Percentiles rank a stretch among this genome's conserved stretches.
Conservation (phyloP, 2,797 vertebrate genomes). For the Mastacembelus armatus region DNA sequence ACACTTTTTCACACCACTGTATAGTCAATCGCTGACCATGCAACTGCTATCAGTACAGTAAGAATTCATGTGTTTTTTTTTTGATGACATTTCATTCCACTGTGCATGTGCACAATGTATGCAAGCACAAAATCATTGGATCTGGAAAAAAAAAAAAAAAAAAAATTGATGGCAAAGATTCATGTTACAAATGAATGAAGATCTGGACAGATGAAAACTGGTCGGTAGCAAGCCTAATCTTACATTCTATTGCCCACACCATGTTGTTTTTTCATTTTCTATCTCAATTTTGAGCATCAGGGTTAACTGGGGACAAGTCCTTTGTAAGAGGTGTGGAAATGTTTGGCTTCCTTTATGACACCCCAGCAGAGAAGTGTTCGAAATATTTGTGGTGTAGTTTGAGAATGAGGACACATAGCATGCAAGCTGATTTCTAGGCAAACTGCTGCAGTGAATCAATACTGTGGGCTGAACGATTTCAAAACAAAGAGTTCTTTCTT, state of each 20-base stretch:
- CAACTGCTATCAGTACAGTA: too few species aligned
- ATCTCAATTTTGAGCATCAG: slow-evolving; percentile 1
- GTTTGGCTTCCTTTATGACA: slow-evolving; percentile 15
- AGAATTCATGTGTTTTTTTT: too few species aligned
- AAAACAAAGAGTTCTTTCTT: slow-evolving; percentile 52
- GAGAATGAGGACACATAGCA: slow-evolving; percentile 28
- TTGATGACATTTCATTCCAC: too few species aligned
- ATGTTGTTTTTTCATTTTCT: not conserved
- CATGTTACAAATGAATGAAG: too few species aligned
- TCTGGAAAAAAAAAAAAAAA: too few species aligned
- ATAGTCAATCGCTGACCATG: too few species aligned
- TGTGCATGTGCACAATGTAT: too few species aligned
- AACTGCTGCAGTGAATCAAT: slow-evolving; percentile 41
- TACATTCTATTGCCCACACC: not conserved
- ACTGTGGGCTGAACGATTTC: slow-evolving; percentile 33
- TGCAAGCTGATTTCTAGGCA: slow-evolving; percentile 31
- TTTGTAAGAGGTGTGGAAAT: slow-evolving; percentile 24
- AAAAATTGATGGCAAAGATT: too few species aligned
- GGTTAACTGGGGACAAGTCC: slow-evolving; percentile 26
- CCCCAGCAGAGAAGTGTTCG: slow-evolving; percentile 16
- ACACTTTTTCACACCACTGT: too few species aligned
- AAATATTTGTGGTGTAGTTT: slow-evolving; percentile 44
- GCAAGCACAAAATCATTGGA: too few species aligned
- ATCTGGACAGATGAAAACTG: not conserved
- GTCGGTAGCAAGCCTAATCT: not conserved